Evolutionary conservation across 2,797 vertebrate genomes (phyloP).

Genomic region (Hypotaenidia philippensis): DNA sequence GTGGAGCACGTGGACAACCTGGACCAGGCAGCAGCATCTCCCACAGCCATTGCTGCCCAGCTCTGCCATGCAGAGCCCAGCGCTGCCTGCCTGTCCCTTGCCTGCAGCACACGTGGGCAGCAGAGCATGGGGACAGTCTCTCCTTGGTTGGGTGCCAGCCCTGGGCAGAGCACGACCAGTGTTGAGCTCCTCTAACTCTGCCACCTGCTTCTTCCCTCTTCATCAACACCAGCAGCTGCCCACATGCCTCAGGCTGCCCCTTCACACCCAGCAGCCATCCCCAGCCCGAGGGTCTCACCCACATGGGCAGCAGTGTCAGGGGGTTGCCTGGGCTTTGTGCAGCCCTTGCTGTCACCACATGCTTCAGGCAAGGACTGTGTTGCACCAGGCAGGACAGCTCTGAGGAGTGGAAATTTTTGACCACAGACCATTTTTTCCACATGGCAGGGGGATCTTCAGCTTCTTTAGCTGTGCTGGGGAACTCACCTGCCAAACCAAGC

Average conservation of each 20-base stretch:
- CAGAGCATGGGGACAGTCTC: background rate
- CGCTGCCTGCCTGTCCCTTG: background rate
- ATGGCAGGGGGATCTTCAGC: too few relatives aligned
- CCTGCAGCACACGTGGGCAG: background rate
- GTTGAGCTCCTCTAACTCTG: background rate
- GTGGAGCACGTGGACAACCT: background rate
- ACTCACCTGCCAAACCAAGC: background rate
- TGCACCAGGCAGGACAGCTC: background rate
- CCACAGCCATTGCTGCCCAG: background rate
- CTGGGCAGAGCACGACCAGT: too few relatives aligned
- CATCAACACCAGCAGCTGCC: background rate
- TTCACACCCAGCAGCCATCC: rapidly evolving
- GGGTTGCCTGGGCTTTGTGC: background rate
- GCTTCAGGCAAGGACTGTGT: background rate
- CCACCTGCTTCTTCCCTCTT: too few relatives aligned
- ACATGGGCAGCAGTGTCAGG: rapidly evolving
- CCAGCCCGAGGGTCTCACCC: background rate
- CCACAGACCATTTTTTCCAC: background rate
- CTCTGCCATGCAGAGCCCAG: background rate
- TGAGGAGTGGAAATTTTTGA: background rate
- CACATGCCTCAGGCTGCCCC: rapidly evolving
- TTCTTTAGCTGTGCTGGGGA: background rate
- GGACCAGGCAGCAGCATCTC: background rate
- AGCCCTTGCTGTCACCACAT: rapidly evolving
- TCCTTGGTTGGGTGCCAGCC: background rate